Percentiles rank a stretch among this genome's conserved stretches.
Evolutionary conservation across 2,113 vertebrate genomes (phyloP).

Genomic region (Triplophysa siluroides): DNA sequence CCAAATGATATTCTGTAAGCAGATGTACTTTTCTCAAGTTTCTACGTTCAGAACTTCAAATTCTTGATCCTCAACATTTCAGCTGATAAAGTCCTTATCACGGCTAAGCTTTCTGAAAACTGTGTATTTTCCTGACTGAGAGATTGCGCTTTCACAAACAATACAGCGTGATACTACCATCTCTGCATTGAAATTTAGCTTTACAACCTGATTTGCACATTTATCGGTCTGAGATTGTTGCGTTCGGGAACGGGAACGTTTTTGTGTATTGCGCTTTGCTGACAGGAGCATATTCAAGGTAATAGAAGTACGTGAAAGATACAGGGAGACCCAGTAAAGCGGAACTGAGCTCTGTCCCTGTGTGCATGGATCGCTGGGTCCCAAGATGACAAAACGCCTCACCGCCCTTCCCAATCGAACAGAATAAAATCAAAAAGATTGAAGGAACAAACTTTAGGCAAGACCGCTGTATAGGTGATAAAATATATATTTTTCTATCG

Average conservation of each 20-base stretch:
- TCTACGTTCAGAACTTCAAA: too few species aligned
- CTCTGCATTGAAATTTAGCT: background rate
- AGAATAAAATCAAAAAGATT: conserved; percentile 62
- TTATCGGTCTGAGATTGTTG: background rate
- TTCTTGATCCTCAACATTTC: background rate
- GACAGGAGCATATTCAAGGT: conserved; percentile 73
- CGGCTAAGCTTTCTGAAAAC: background rate
- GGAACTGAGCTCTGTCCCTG: conserved; percentile 70
- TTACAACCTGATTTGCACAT: background rate
- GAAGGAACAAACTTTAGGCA: conserved; percentile 57
- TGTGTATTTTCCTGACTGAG: background rate
- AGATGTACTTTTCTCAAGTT: background rate
- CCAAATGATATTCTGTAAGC: background rate
- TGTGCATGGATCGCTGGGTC: conserved; percentile 64
- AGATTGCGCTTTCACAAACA: conserved; percentile 8
- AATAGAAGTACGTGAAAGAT: conserved; percentile 69
- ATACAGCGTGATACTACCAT: background rate
- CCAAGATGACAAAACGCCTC: conserved; percentile 70
- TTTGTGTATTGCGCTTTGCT: conserved; percentile 62
- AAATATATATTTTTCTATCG: conserved; percentile 55
- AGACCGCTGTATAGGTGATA: conserved; percentile 53
- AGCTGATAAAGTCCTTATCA: background rate
- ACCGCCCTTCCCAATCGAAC: conserved; percentile 65
- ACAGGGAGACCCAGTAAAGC: conserved; percentile 65
- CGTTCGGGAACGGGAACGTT: background rate